Evolutionary conservation across 92 coral and sea anemone genomes (phyloP).

Genomic region (Galaxea fascicularis): DNA sequence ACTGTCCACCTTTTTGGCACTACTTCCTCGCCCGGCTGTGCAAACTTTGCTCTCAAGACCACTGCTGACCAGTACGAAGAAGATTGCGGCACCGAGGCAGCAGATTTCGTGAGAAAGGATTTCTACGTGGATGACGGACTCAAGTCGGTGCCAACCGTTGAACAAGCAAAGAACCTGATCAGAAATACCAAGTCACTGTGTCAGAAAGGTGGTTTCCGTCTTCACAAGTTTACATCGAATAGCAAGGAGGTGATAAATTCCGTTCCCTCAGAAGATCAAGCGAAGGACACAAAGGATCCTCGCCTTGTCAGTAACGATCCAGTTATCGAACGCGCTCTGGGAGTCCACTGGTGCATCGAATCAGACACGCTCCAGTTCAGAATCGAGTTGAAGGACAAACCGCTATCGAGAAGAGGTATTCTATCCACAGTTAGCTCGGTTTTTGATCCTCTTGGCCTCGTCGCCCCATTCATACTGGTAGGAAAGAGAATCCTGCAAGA

Average conservation of each 20-base stretch:
- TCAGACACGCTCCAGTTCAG: background rate
- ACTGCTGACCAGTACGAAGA: slow-evolving; percentile 39
- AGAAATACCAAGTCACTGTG: slow-evolving; percentile 1
- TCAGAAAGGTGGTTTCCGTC: background rate
- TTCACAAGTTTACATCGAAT: slow-evolving; percentile 27
- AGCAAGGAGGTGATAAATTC: slow-evolving; percentile 7
- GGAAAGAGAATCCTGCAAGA: too few relatives aligned
- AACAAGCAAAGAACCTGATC: slow-evolving; percentile 11
- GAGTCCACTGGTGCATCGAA: slow-evolving; percentile 22
- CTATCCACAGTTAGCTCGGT: slow-evolving; percentile 2
- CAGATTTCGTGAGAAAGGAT: slow-evolving; percentile 20
- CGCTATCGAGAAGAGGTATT: too few relatives aligned
- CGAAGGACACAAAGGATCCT: background rate
- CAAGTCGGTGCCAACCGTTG: slow-evolving; percentile 10
- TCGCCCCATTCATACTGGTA: background rate
- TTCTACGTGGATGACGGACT: slow-evolving; percentile 33
- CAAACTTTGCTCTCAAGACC: slow-evolving; percentile 38
- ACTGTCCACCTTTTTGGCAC: slow-evolving; percentile 45
- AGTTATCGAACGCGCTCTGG: slow-evolving; percentile 5
- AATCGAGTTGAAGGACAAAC: background rate
- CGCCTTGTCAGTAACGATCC: background rate
- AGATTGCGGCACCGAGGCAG: slow-evolving; percentile 23
- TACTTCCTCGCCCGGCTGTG: slow-evolving; percentile 55
- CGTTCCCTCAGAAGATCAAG: slow-evolving; percentile 8
- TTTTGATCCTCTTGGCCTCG: background rate